phyloP scores from a whole-genome alignment of 2,888 invertebrate genomes.

The Dasysyrphus albostriatus region DNA sequence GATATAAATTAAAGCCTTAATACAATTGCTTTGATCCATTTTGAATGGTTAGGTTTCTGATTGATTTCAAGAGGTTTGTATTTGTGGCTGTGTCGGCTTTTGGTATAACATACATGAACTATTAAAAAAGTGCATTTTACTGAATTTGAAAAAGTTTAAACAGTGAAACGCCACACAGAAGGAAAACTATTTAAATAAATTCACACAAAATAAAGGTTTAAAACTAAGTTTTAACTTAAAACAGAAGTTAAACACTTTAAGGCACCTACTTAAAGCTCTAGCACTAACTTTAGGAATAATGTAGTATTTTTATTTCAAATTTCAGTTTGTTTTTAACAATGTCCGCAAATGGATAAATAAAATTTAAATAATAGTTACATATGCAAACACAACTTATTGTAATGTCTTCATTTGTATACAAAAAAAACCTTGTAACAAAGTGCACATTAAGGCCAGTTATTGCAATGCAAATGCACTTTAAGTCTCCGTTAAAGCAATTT shows the following conservation, averaged over 20 bases:
- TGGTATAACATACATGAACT: not conserved
- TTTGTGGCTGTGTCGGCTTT: not conserved
- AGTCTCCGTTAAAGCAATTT: not conserved
- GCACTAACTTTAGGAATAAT: too few species aligned
- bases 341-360: too few species aligned
- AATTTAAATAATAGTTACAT: not conserved
- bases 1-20: constrained; percentile 32
- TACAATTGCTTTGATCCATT: constrained; percentile 57
- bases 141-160: too few species aligned
- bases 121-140: too few species aligned
- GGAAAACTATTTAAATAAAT: too few species aligned
- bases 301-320: too few species aligned
- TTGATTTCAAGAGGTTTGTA: constrained; percentile 34
- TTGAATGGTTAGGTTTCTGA: not conserved
- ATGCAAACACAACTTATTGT: not conserved
- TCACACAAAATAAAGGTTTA: too few species aligned
- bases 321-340: too few species aligned
- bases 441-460: constrained; percentile 16
- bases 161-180: too few species aligned
- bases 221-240: too few species aligned
- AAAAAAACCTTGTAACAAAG: not conserved
- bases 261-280: too few species aligned
- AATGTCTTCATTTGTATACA: not conserved
- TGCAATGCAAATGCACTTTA: constrained; percentile 5
- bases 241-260: too few species aligned